Conservation (phyloP, 1,140 invertebrate species). For the Cydia splendana region DNA sequence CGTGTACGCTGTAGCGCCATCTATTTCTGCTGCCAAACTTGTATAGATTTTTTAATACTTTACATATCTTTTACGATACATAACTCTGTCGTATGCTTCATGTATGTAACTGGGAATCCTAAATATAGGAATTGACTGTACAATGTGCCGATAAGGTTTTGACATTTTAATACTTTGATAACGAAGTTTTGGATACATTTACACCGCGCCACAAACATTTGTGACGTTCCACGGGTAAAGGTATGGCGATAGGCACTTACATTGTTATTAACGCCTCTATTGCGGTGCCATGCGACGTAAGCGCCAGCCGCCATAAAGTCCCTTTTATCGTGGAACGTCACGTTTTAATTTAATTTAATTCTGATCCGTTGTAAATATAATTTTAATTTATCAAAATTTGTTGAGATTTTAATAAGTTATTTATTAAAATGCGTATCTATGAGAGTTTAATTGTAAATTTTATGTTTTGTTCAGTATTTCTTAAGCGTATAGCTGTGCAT, state of each 20-base stretch:
- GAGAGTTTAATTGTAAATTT: slow-evolving; percentile 73
- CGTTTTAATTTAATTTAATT: slow-evolving; percentile 42
- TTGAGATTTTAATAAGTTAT: slow-evolving; percentile 61
- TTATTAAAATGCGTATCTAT: slow-evolving; percentile 62
- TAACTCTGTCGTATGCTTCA: neutral
- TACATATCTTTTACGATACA: too few species aligned
- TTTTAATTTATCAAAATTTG: slow-evolving; percentile 58
- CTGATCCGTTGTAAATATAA: slow-evolving; percentile 47
- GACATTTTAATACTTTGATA: slow-evolving; percentile 47
- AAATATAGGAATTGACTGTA: slow-evolving; percentile 50
- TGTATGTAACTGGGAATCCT: slow-evolving; percentile 28
- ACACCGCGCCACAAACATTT: slow-evolving; percentile 36
- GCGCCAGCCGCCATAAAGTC: too few species aligned
- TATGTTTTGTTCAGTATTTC: slow-evolving; percentile 76
- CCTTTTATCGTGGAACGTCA: too few species aligned
- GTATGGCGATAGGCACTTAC: too few species aligned
- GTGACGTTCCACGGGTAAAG: too few species aligned
- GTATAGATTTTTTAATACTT: too few species aligned
- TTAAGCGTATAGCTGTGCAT: slow-evolving; percentile 59
- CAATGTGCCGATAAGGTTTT: slow-evolving; percentile 32
- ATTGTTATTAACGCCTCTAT: too few species aligned
- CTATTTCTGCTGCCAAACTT: too few species aligned
- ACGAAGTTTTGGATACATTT: slow-evolving; percentile 50
- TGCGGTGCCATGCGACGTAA: too few species aligned
- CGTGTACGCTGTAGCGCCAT: too few species aligned